Percentiles rank a stretch among this genome's conserved stretches.
Conservation (phyloP, 2,888 invertebrate species). For the Platynereis dumerilii region DNA sequence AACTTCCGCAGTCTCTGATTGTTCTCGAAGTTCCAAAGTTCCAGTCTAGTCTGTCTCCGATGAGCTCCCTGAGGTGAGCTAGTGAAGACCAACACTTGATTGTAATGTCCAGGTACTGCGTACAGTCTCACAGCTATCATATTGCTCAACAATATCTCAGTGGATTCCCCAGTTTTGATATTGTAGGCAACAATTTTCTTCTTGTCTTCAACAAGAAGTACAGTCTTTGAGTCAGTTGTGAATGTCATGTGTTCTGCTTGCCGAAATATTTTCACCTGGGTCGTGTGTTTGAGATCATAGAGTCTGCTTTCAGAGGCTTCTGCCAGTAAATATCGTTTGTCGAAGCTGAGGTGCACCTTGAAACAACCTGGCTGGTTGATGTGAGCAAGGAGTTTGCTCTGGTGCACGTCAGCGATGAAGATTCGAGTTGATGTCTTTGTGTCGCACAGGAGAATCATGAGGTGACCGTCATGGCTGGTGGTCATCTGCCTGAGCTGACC, state of each 20-base stretch:
- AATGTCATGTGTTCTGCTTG: slow-evolving; percentile 10
- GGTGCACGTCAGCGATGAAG: slow-evolving; percentile 19
- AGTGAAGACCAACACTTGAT: slow-evolving; percentile 4
- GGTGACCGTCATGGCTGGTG: slow-evolving; percentile 29
- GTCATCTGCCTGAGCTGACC: slow-evolving; percentile 38
- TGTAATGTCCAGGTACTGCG: slow-evolving; percentile 12
- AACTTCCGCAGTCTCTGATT: background rate
- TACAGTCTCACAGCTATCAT: background rate
- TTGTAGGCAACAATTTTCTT: background rate
- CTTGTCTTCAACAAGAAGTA: background rate
- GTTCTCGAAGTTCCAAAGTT: slow-evolving; percentile 11
- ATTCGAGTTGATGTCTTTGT: slow-evolving; percentile 28
- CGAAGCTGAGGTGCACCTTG: slow-evolving; percentile 6
- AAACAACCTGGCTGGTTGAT: slow-evolving; percentile 13
- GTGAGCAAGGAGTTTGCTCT: slow-evolving; percentile 6
- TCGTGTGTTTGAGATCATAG: background rate
- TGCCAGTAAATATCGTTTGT: slow-evolving; percentile 11
- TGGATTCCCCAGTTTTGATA: background rate
- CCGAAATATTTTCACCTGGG: slow-evolving; percentile 4
- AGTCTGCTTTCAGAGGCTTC: slow-evolving; percentile 18
- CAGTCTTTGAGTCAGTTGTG: slow-evolving; percentile 10
- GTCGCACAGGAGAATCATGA: slow-evolving; percentile 32
- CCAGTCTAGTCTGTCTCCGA: background rate
- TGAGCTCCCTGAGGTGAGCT: slow-evolving; percentile 4
- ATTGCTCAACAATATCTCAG: background rate